These are phyloP conservation scores for Sebastes variabilis DNA, from an alignment of 2,797 vertebrate species.

Conservation along the genomic window DNA sequence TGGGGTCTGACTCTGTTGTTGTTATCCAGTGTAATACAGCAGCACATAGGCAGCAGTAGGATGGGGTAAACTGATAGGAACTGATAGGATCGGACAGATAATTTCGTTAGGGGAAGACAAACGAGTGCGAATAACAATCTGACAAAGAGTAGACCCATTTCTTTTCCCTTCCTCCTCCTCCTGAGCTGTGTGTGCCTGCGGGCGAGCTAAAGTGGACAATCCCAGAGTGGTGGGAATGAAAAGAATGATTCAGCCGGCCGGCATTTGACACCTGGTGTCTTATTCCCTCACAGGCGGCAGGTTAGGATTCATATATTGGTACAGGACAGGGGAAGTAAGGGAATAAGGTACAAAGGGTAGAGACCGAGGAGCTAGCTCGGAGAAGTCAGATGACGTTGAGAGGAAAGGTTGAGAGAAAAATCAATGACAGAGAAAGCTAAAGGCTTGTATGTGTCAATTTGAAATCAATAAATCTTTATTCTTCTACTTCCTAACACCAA, in stretches of 20 bases:
- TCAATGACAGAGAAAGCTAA: constrained; percentile 1
- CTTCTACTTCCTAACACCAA: neutral
- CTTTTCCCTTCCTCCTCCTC: constrained; percentile 3
- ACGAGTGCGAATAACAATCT: neutral
- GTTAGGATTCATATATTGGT: constrained; percentile 18
- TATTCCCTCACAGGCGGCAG: constrained; percentile 2
- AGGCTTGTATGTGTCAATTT: neutral
- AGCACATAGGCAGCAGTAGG: neutral
- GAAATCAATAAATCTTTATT: constrained; percentile 17
- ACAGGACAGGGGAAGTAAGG: neutral
- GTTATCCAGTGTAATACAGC: neutral
- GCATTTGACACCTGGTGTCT: constrained; percentile 37
- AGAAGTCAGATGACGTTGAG: neutral
- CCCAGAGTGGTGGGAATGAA: constrained; percentile 38
- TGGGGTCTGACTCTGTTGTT: neutral
- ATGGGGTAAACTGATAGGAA: neutral
- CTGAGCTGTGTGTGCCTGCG: constrained; percentile 22
- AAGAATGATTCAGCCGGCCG: constrained; percentile 35
- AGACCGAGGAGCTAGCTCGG: neutral
- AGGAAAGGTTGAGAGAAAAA: neutral
- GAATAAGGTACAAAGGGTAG: neutral
- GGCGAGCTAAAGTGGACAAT: constrained; percentile 38
- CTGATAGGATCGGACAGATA: constrained; percentile 12
- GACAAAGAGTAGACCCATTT: constrained; percentile 21
- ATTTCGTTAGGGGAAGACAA: constrained; percentile 8